Conservation (phyloP, 2,888 invertebrate species). For the Dusona sp. region DNA sequence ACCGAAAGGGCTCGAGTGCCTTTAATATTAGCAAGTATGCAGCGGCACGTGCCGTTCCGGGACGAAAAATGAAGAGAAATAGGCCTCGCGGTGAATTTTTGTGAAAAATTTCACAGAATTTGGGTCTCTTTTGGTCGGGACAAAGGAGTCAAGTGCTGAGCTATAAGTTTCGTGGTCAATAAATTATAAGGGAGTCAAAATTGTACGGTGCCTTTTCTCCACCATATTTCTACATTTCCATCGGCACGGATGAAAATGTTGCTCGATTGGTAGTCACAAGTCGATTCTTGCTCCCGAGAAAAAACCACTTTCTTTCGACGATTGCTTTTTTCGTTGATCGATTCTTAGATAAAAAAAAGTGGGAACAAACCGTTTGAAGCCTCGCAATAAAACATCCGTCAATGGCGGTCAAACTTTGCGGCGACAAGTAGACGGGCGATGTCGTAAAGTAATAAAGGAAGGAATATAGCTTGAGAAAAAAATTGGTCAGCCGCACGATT, state of each 20-base stretch:
- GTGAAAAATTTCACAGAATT: conserved; percentile 66
- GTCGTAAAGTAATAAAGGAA: conserved; percentile 43
- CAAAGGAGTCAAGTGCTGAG: neutral
- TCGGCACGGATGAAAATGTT: neutral
- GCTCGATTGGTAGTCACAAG: neutral
- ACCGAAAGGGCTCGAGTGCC: neutral
- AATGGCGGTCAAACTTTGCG: conserved; percentile 48
- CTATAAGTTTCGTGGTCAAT: conserved; percentile 12
- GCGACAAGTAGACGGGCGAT: conserved; percentile 61
- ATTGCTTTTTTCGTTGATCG: conserved; percentile 33
- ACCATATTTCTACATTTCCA: neutral
- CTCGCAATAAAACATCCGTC: conserved; percentile 52
- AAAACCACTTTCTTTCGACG: conserved; percentile 47
- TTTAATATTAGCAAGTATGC: neutral
- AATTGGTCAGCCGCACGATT: conserved; percentile 60
- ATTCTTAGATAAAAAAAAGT: neutral
- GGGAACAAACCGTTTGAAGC: neutral
- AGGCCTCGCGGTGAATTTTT: conserved; percentile 8
- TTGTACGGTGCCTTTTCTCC: conserved; percentile 10
- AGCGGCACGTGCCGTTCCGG: conserved; percentile 18
- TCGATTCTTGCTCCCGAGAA: conserved; percentile 20
- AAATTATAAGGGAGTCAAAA: conserved; percentile 56
- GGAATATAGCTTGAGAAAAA: conserved; percentile 28
- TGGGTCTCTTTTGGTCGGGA: conserved; percentile 44
- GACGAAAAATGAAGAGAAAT: neutral